A percentile compares a stretch with the other conserved stretches of the same genome.
Evolutionary conservation across 2,113 vertebrate genomes (phyloP).

Genomic region (Phalacrocorax carbo): DNA sequence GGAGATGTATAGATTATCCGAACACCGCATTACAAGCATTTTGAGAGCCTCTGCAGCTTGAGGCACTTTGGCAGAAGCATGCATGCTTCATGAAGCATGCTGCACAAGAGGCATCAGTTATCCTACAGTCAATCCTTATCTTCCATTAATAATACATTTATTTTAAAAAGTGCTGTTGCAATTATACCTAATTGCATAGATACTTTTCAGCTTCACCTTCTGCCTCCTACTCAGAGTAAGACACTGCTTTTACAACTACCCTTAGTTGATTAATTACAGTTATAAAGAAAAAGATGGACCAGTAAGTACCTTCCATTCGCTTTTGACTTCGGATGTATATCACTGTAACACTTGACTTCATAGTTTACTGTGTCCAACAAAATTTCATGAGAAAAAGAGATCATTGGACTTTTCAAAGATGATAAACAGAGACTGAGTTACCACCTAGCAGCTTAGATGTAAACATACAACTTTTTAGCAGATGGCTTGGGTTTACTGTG

Average conservation of each 20-base stretch:
- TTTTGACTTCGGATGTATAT: background rate
- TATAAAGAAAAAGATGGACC: background rate
- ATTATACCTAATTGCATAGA: background rate
- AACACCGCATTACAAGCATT: background rate
- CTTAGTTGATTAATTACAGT: background rate
- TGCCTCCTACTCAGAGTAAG: background rate
- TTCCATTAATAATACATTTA: background rate
- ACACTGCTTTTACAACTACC: background rate
- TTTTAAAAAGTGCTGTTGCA: background rate
- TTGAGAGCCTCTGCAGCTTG: background rate
- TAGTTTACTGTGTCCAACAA: background rate
- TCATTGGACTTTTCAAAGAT: background rate
- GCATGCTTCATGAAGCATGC: background rate
- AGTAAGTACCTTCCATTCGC: background rate
- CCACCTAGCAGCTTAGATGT: background rate
- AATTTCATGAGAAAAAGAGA: background rate
- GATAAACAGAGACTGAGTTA: background rate
- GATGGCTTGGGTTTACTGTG: background rate
- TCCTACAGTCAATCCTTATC: background rate
- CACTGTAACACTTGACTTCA: background rate
- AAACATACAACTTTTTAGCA: background rate
- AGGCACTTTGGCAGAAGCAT: background rate
- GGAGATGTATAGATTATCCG: background rate
- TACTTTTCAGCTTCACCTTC: background rate
- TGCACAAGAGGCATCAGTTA: background rate